A percentile compares a stretch with the other conserved stretches of the same genome.
Evolutionary conservation across 2,113 vertebrate genomes (phyloP).

Genomic region (Microtus montanus): DNA sequence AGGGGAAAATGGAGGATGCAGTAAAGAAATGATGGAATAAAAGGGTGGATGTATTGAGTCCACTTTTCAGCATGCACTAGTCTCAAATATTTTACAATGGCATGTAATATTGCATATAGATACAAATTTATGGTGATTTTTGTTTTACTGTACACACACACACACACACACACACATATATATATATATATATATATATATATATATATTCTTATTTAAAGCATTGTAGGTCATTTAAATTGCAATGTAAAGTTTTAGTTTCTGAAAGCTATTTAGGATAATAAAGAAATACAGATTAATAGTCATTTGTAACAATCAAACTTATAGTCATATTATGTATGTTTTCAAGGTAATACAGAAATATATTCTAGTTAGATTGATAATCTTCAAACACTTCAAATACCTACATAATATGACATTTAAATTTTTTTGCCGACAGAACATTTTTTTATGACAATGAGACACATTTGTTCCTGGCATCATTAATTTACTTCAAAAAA

Average conservation of each 20-base stretch:
- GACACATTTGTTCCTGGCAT: background rate
- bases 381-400: background rate
- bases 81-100: background rate
- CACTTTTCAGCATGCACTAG: background rate
- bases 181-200: too few species aligned
- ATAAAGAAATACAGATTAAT: background rate
- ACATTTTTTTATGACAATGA: background rate
- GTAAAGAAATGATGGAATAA: background rate
- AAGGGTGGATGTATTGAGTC: fast-evolving
- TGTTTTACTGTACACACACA: background rate
- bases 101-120: background rate
- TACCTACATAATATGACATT: background rate
- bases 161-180: background rate
- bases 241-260: background rate
- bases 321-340: background rate
- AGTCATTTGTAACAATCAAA: background rate
- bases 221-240: background rate
- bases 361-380: background rate
- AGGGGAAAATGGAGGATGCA: background rate
- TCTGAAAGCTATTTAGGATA: background rate
- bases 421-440: background rate
- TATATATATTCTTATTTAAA: background rate
- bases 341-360: background rate
- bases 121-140: background rate
- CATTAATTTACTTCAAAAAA: background rate